Percentiles rank a stretch among this genome's conserved stretches.
These are phyloP conservation scores for Silvanus unidentatus DNA, from an alignment of 2,888 invertebrate genomes.

Conservation along the genomic window DNA sequence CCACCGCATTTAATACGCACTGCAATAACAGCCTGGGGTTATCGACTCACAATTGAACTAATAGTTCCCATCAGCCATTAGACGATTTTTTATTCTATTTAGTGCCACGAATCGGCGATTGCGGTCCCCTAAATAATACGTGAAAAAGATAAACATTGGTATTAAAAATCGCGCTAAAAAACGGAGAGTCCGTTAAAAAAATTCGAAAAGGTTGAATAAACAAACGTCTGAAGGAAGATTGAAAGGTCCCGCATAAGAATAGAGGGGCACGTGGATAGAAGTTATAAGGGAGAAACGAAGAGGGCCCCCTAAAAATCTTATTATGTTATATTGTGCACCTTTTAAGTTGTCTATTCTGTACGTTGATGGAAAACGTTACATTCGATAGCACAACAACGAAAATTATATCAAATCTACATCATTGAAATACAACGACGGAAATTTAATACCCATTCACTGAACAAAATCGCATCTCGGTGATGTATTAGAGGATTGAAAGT, in stretches of 20 bases:
- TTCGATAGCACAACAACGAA: constrained; percentile 10
- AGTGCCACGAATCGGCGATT: constrained; percentile 8
- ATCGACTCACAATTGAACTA: constrained; percentile 17
- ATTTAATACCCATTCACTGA: too few species aligned
- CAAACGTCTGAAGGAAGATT: constrained; percentile 29
- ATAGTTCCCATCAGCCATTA: too few species aligned
- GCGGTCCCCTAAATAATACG: too few species aligned
- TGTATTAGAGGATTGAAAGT: too few species aligned
- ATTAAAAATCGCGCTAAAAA: constrained; percentile 32
- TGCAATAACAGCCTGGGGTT: constrained; percentile 16
- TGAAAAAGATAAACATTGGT: too few species aligned
- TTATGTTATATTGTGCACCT: constrained; percentile 40
- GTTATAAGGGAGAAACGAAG: constrained; percentile 19
- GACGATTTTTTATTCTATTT: too few species aligned
- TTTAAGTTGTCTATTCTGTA: constrained; percentile 30
- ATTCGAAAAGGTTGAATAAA: constrained; percentile 28
- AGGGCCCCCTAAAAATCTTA: constrained; percentile 35
- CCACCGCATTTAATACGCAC: constrained; percentile 19
- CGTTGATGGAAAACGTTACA: constrained; percentile 35
- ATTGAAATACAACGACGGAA: too few species aligned
- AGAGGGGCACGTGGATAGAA: constrained; percentile 41
- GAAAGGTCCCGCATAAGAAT: constrained; percentile 42
- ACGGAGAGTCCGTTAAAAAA: constrained; percentile 32
- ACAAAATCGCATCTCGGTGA: too few species aligned
- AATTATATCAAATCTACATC: too few species aligned